These are phyloP conservation scores for Aleadryas rufinucha DNA, from an alignment of 2,113 vertebrate species.

Conservation along the genomic window DNA sequence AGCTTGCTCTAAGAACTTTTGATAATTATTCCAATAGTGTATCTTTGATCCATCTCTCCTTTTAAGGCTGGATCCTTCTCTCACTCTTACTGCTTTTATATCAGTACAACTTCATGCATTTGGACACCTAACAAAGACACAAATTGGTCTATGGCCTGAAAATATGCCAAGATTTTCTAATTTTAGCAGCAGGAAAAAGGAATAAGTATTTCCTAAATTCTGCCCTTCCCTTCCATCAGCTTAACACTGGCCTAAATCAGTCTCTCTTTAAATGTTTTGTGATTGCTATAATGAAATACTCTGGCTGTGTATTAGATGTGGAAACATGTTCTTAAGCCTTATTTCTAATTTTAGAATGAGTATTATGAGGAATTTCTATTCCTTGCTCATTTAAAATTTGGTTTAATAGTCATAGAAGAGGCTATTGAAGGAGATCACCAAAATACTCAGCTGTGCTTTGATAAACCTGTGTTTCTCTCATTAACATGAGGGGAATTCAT, in stretches of 20 bases:
- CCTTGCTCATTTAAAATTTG: background rate
- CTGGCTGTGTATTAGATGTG: background rate
- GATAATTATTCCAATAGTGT: background rate
- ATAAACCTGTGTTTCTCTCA: background rate
- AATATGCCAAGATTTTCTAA: conserved; percentile 46
- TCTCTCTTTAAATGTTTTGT: conserved; percentile 41
- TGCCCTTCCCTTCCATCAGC: background rate
- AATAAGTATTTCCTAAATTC: conserved; percentile 35
- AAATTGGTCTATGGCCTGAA: conserved; percentile 20
- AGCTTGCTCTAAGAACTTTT: background rate
- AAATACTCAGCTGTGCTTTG: background rate
- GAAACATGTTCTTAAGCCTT: background rate
- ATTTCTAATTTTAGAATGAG: conserved; percentile 17
- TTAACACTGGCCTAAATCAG: conserved; percentile 5
- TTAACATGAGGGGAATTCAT: background rate
- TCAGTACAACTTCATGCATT: background rate
- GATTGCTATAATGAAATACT: conserved; percentile 50
- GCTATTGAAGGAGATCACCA: background rate
- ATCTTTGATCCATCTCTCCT: background rate
- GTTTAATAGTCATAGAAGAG: background rate
- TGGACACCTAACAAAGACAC: background rate
- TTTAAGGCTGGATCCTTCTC: background rate
- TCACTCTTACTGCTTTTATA: background rate
- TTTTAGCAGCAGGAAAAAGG: conserved; percentile 17
- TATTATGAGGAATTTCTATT: background rate